Evolutionary conservation across 2,797 vertebrate genomes (phyloP), one percentile per base, ranked within the genome.

Genomic region (Podarcis lilfordi): DNA sequence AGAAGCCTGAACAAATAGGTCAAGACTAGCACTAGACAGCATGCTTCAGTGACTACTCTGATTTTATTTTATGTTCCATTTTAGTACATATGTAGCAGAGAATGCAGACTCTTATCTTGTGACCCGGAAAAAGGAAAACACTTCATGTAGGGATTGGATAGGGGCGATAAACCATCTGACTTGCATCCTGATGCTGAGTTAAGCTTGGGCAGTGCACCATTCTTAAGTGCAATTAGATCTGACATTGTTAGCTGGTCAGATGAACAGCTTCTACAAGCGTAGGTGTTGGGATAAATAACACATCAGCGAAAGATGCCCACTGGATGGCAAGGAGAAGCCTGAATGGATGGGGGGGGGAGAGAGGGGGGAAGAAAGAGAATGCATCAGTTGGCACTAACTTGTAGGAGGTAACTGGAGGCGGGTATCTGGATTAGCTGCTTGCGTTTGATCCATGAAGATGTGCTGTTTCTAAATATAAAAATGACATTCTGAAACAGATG

Each of bases 381-480:
- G 3, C 0, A 1, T 79, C 1, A 0, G 2, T 88, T 92, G 92
- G 72, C 78, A 72, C 59, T 19, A 81, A 15, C 89, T 74, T 3
- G 1, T 77, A 91, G 91, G 75, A 89, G 29, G 80, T 89, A 85
- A 80, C 59, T 88, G 89, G 21, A 89, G 87, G 83, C 72, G 76
- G 82, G 91, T 80, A 89, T 80, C 87, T 87, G 89, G 4, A 72
- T 87, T 90, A 75, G 69, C 29, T 0, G 75, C 8, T 80, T 37
- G 40, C 21, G 68, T 90, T 86, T 66, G 78, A 64, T 92, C 88
- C 50, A 43, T 40, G 84, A 90, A 93, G 90, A 75, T 81, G 78
- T 0, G 1, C 86, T 61, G 88, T 84, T 93, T 90, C 92, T 93
- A 89, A 92, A 94, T 91, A 88, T 92, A 93, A 91, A 92, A 19